phyloP scores from a whole-genome alignment of 2,797 vertebrate species.

The Eospalax fontanierii region DNA sequence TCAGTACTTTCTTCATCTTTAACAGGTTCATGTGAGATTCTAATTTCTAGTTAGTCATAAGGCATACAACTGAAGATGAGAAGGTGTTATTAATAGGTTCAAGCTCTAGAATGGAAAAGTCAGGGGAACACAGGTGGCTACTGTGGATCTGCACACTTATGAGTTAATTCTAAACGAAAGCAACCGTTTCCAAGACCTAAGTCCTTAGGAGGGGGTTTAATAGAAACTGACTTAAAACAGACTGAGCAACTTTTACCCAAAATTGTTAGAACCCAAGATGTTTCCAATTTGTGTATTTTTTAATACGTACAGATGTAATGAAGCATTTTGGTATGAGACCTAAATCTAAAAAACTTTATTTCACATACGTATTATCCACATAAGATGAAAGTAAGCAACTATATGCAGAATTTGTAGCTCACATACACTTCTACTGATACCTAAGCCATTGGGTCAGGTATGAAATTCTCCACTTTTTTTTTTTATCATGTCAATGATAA shows the following conservation, averaged over 20 bases:
- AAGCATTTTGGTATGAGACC: neutral
- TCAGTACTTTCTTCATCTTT: neutral
- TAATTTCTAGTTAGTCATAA: neutral
- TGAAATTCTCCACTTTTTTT: neutral
- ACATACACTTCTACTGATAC: neutral
- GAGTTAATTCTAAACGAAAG: neutral
- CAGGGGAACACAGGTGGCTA: neutral
- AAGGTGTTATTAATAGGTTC: constrained; percentile 6
- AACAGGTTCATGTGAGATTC: neutral
- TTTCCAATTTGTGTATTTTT: neutral
- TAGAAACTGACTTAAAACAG: neutral
- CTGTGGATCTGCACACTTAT: neutral
- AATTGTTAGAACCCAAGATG: neutral
- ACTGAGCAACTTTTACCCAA: neutral
- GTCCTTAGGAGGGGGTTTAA: neutral
- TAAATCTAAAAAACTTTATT: neutral
- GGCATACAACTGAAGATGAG: neutral
- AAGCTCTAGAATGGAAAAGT: neutral
- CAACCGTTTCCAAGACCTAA: neutral
- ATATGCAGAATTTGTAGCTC: neutral
- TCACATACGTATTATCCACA: neutral
- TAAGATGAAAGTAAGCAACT: neutral
- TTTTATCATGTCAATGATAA: neutral
- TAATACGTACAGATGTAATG: neutral
- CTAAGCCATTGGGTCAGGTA: neutral